These are phyloP conservation scores for Ceriagrion tenellum DNA, from an alignment of 2,888 invertebrate species.

Conservation along the genomic window DNA sequence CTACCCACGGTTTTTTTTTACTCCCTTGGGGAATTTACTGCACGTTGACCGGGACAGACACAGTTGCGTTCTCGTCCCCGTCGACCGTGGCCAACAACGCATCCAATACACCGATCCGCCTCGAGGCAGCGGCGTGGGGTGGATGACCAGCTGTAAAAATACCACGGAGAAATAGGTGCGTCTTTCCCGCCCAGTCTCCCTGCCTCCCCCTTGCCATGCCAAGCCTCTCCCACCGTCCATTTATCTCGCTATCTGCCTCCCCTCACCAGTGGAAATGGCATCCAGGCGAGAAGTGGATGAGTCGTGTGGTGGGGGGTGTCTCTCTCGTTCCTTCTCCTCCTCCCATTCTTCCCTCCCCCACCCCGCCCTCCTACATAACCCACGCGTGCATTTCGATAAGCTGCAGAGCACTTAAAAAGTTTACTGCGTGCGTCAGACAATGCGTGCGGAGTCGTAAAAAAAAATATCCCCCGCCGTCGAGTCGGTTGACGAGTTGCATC, in stretches of 20 bases:
- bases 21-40: too few species aligned
- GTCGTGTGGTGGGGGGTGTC: not conserved
- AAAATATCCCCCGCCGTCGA: not conserved
- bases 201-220: too few species aligned
- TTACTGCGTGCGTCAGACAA: constrained; percentile 20
- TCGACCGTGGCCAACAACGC: too few species aligned
- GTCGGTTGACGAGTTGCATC: not conserved
- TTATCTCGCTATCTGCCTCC: not conserved
- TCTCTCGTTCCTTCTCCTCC: too few species aligned
- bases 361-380: not conserved
- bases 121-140: not conserved
- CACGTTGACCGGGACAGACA: too few species aligned
- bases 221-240: not conserved
- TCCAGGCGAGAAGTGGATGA: not conserved
- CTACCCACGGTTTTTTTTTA: too few species aligned
- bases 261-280: not conserved
- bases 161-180: not conserved
- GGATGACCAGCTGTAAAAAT: constrained; percentile 18
- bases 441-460: not conserved
- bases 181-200: not conserved
- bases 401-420: constrained; percentile 16
- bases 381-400: constrained; percentile 5
- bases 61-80: too few species aligned
- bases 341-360: not conserved
- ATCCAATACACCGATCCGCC: not conserved